Base-by-base conservation (phyloP, 2,888 invertebrate species). In the Philereme transversata region DNA sequence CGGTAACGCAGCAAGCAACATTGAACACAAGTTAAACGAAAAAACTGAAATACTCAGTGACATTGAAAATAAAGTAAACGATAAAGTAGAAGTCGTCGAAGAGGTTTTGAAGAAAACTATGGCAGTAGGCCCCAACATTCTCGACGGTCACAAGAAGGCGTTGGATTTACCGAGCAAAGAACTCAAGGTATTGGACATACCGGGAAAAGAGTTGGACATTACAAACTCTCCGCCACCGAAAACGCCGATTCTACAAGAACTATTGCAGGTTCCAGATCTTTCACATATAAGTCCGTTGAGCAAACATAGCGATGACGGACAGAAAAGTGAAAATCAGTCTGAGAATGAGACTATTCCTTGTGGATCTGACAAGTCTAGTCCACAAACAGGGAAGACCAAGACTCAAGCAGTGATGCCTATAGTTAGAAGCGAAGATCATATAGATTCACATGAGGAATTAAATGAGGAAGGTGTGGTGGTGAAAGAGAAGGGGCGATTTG, bases 381-480 rank as follows among this genome's bases (percentile, higher is more conserved):
- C 92, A 5, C 88, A 84, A 62, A 72, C 81, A 5, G 88, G 82
- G 0, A 92, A 91, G 70, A 82, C 82, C 4, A 93, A 92, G 70
- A 93, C 90, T 2, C 92, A 92, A 73, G 92, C 92, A 2, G 92
- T 93, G 36, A 82, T 93, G 81, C 92, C 92, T 3, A 91, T 92
- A 64, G 86, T 92, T 8, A 76, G 92, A 44, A 89, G 89, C 62
- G 92, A 92, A 65, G 92, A 92, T 63, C 79, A 83, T 22, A 87
- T 91, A 33, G 88, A 88, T 35, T 69, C 74, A 4, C 74, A 85
- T 5, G 81, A 70, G 11, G 77, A 76, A 3, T 75, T 77, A 22
- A 75, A 73, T 34, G 87, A 90, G 58, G 91, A 90, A 34, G 69
- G 47, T 43, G 88, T 91, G 10, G 87, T 90, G 0, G 85, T 84